Evolutionary conservation across 2,888 invertebrate species (phyloP), one percentile per base, ranked within the genome.

Genomic region (Eristalinus aeneus): DNA sequence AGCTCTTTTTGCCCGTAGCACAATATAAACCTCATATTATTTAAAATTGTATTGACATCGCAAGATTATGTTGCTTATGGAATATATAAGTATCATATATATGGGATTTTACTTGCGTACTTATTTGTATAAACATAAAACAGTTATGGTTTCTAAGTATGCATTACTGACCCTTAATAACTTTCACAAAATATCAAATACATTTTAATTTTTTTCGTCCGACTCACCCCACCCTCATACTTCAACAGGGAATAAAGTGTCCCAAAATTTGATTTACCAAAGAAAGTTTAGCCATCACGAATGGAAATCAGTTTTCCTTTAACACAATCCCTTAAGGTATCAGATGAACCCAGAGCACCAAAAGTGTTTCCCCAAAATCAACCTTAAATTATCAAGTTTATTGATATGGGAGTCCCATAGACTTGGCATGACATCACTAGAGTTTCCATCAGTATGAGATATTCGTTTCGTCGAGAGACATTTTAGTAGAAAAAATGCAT

Each of bases 321-420:
- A 69, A 58, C 58, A 23, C 36, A 36, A 58, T 69, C 16, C 58
- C 23, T 58, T 27, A 16, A 20, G 34, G 23, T 11, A n/a, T 10
- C 27, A 36, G 36, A 32, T 58, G 23, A 23, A 10, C n/a, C 36
- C 22, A 12, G 8, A 2, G 9, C 8, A 54, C 54, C 32, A 54
- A 22, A 54, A 36, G 5, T 36, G 2, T 69, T 69, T n/a, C 71
- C 27, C 6, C n/a, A 20, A 60, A 71, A 60, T 60, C 60, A 71
- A 60, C 11, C 39, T 71, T 12, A 71, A 71, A 71, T 20, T n/a
- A 20, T 39, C 60, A 60, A 46, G 22, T 56, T 34, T 23, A 34
- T 34, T 23, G 71, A 71, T 31, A 46, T 12, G 11, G 39, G 10
- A 60, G 27, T 16, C 22, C 46, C 31, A 60, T 46, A 31, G n/a